Percentiles rank a stretch among this genome's conserved stretches.
Conservation (phyloP, 2,888 invertebrate genomes). For the Yponomeuta cagnagella region DNA sequence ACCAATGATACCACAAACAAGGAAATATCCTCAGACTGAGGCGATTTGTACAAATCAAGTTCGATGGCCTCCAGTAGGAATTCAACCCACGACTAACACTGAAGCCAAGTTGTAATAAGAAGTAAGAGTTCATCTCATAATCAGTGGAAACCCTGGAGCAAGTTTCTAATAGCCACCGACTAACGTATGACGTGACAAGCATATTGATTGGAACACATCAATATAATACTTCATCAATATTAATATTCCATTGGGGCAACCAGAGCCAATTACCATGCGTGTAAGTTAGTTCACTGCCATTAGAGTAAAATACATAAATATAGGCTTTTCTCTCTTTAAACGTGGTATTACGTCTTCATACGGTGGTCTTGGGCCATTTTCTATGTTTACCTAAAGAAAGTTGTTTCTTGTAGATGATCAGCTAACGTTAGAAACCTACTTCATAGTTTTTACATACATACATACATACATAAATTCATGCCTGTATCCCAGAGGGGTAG, state of each 20-base stretch:
- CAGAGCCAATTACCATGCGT: neutral
- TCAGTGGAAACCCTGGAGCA: constrained; percentile 24
- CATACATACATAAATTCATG: no score
- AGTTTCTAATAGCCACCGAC: constrained; percentile 6
- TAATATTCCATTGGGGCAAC: neutral
- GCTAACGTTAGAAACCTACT: no score
- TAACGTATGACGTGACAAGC: neutral
- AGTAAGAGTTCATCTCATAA: neutral
- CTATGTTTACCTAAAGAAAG: neutral
- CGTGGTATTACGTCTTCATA: neutral
- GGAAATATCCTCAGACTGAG: no score
- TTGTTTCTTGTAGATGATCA: no score
- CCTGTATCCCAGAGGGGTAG: no score
- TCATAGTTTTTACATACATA: no score
- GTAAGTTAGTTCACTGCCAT: neutral
- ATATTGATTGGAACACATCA: constrained; percentile 6
- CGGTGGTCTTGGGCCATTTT: neutral
- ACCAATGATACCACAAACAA: no score
- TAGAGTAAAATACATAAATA: neutral
- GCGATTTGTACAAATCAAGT: no score
- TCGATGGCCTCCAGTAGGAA: no score
- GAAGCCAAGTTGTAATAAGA: no score
- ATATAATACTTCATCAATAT: constrained; percentile 1
- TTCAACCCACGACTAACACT: no score
- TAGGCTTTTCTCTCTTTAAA: neutral